Percentiles rank a stretch among this genome's conserved stretches.
Conservation (phyloP, 92 coral and sea anemone species). For the Bergia sp. region DNA sequence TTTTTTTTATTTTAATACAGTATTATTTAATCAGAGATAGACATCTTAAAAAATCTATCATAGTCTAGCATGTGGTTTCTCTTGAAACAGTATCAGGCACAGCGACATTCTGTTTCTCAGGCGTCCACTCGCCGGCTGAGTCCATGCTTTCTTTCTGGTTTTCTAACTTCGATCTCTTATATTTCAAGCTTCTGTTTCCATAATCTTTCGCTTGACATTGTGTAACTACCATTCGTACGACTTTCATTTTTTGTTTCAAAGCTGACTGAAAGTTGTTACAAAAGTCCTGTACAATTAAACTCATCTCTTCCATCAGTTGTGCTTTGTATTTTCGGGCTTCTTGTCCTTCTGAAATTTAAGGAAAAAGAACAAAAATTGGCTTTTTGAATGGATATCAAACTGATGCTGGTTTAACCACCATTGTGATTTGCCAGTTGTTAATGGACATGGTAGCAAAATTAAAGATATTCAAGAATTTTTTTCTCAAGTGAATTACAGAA, state of each 20-base stretch:
- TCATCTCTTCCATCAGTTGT: slow-evolving; percentile 25
- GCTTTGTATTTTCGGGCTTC: neutral
- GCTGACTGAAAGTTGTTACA: neutral
- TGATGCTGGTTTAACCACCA: neutral
- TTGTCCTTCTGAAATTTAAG: neutral
- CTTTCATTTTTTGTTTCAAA: neutral
- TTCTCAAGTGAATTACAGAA: too few relatives aligned
- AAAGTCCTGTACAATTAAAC: neutral
- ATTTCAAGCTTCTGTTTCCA: neutral
- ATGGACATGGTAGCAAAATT: too few relatives aligned
- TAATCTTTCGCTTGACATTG: neutral
- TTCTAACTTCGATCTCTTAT: neutral
- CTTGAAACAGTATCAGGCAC: neutral
- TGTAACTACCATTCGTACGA: neutral
- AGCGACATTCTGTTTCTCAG: neutral
- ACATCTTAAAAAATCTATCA: too few relatives aligned
- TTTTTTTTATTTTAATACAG: too few relatives aligned
- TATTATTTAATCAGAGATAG: neutral
- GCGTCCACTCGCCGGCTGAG: neutral
- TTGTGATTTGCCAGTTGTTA: neutral
- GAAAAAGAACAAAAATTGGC: neutral
- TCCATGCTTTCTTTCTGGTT: neutral
- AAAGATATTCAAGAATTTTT: neutral
- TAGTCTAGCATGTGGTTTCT: neutral
- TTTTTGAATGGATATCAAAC: neutral